Percentiles rank a stretch among this genome's conserved stretches.
Evolutionary conservation across 2,888 invertebrate genomes (phyloP).

Genomic region (Leptogaster cylindrica): DNA sequence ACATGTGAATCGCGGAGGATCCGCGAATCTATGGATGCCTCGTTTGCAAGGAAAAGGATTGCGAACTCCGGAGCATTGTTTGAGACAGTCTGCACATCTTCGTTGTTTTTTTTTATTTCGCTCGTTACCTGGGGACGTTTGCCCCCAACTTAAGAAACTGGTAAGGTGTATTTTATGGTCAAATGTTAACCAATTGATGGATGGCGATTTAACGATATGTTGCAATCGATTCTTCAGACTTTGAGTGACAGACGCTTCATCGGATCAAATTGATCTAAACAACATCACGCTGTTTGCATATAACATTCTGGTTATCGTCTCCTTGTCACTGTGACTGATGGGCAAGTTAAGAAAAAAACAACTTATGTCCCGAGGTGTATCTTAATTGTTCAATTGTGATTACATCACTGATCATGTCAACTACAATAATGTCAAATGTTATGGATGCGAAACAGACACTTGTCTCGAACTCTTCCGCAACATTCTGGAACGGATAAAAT

Average conservation of each 20-base stretch:
- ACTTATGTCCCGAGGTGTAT: slow-evolving; percentile 44
- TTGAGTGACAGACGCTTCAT: slow-evolving; percentile 49
- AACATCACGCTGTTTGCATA: slow-evolving; percentile 50
- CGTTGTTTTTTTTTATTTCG: background rate
- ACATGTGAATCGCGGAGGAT: slow-evolving; percentile 35
- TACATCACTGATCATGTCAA: slow-evolving; percentile 45
- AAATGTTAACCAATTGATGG: slow-evolving; percentile 54
- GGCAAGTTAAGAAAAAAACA: slow-evolving; percentile 30
- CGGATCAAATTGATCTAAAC: slow-evolving; percentile 48
- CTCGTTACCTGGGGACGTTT: background rate
- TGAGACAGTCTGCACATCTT: slow-evolving; percentile 5
- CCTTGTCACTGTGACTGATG: slow-evolving; percentile 46
- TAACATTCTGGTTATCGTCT: slow-evolving; percentile 50
- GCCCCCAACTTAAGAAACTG: slow-evolving; percentile 16
- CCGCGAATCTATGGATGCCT: slow-evolving; percentile 22
- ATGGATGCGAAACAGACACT: background rate
- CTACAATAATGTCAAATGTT: slow-evolving; percentile 44
- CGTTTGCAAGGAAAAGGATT: slow-evolving; percentile 21
- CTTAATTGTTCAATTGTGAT: slow-evolving; percentile 47
- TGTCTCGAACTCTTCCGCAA: slow-evolving; percentile 1
- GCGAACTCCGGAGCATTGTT: slow-evolving; percentile 18
- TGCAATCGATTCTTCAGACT: slow-evolving; percentile 56
- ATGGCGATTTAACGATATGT: slow-evolving; percentile 60
- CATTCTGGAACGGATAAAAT: no score
- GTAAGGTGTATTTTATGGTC: slow-evolving; percentile 39